phyloP scores from a whole-genome alignment of 2,797 vertebrate species.

The Pogoniulus pusillus region DNA sequence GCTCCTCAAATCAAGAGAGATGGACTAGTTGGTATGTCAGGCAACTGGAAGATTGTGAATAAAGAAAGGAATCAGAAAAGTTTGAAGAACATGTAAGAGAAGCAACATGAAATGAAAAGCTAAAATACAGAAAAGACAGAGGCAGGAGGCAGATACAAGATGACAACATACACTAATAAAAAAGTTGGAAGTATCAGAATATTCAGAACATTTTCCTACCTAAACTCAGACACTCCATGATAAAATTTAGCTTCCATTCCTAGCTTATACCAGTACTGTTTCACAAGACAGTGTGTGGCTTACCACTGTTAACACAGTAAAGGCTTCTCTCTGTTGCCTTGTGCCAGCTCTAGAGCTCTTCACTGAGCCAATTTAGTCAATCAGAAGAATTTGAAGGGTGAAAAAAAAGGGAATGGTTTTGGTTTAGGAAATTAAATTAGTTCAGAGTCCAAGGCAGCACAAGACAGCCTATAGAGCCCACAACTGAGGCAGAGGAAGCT shows the following conservation, averaged over 20 bases:
- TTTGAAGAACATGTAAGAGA: background rate
- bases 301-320: background rate
- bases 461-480: background rate
- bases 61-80: background rate
- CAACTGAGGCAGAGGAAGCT: background rate
- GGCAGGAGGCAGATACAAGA: background rate
- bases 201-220: background rate
- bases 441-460: background rate
- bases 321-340: background rate
- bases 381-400: background rate
- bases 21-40: background rate
- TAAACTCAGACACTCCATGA: background rate
- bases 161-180: background rate
- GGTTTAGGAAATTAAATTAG: conserved; percentile 1
- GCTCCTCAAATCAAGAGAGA: background rate
- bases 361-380: conserved; percentile 9
- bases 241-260: background rate
- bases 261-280: background rate
- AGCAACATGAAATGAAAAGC: background rate
- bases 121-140: background rate
- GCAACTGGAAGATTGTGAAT: background rate
- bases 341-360: background rate
- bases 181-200: background rate
- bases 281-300: background rate
- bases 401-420: background rate